These are phyloP conservation scores for Gymnothorax reevesii DNA, from an alignment of 2,797 vertebrate genomes.

Conservation along the genomic window DNA sequence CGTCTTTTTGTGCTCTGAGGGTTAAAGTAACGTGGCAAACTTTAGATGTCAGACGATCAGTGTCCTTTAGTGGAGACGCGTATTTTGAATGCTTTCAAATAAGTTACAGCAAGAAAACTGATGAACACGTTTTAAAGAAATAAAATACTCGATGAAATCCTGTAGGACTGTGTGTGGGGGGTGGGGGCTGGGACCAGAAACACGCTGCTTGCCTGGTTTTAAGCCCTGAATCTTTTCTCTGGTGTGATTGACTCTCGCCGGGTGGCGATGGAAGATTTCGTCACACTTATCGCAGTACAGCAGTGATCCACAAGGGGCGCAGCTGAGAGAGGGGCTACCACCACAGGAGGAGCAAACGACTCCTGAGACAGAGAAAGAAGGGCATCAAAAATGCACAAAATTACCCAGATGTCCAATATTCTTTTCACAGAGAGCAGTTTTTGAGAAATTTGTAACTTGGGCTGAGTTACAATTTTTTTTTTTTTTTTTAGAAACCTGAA, in stretches of 20 bases:
- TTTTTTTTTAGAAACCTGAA: too few relatives aligned
- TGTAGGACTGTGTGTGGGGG: not conserved
- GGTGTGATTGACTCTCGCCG: conserved; percentile 70
- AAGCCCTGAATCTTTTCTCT: conserved; percentile 49
- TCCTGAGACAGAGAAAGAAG: conserved; percentile 5
- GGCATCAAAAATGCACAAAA: not conserved
- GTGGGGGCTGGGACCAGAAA: too few relatives aligned
- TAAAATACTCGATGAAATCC: not conserved
- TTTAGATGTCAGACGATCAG: not conserved
- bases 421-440: not conserved
- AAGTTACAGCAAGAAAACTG: not conserved
- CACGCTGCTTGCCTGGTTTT: conserved; percentile 43
- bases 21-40: not conserved
- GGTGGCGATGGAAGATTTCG: conserved; percentile 76
- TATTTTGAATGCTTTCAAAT: not conserved
- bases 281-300: conserved; percentile 76
- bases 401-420: not conserved
- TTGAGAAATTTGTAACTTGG: too few relatives aligned
- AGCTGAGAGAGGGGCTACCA: conserved; percentile 61
- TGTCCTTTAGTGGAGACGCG: not conserved
- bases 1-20: too few relatives aligned
- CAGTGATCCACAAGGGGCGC: conserved; percentile 68
- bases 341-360: conserved; percentile 66
- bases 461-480: too few relatives aligned
- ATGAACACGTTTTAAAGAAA: too few relatives aligned